phyloP scores from a whole-genome alignment of 2,113 vertebrate genomes.

The Neomonachus schauinslandi region DNA sequence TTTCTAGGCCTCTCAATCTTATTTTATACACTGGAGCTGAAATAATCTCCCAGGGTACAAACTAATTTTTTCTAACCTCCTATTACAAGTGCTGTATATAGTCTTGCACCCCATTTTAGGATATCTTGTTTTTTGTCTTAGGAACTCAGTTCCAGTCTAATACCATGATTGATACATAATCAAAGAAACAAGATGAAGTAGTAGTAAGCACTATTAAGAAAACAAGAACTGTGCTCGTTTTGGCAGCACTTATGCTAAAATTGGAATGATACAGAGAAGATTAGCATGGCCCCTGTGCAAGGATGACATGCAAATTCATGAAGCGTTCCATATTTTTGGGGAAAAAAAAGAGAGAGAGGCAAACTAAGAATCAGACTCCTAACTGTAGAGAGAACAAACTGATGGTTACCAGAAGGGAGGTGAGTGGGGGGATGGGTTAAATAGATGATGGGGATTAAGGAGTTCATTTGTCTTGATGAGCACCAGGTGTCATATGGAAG shows the following conservation, averaged over 20 bases:
- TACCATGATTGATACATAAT: background rate
- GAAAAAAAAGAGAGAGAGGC: background rate
- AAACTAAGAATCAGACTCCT: background rate
- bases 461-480: background rate
- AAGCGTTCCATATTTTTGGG: background rate
- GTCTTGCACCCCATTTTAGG: background rate
- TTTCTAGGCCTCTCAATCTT: background rate
- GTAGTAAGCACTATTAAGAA: background rate
- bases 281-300: background rate
- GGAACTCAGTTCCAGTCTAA: background rate
- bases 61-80: background rate
- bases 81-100: background rate
- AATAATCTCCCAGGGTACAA: background rate
- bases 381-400: background rate
- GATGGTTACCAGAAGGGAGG: background rate
- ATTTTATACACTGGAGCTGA: background rate
- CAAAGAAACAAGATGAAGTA: background rate
- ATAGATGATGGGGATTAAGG: background rate
- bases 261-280: background rate
- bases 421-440: background rate
- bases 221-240: background rate
- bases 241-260: background rate
- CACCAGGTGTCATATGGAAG: background rate
- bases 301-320: background rate
- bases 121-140: background rate